Conservation (phyloP, 2,888 invertebrate genomes). For the Chouioia cunea region DNA sequence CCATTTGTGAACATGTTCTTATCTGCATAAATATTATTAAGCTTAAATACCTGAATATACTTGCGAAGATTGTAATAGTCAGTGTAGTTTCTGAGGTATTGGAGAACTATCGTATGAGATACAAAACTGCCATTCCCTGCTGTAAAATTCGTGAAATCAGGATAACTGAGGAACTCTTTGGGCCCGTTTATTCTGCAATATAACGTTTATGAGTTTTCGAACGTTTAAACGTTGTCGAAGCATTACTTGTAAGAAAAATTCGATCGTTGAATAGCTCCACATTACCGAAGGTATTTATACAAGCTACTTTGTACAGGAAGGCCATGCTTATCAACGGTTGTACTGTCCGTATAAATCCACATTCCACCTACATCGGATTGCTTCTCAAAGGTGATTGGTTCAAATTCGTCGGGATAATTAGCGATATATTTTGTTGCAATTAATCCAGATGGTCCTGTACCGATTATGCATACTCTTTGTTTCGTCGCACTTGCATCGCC, state of each 20-base stretch:
- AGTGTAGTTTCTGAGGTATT: slow-evolving; percentile 78
- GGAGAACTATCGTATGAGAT: slow-evolving; percentile 75
- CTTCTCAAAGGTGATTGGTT: slow-evolving; percentile 79
- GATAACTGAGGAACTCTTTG: slow-evolving; percentile 84
- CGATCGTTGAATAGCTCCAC: too few relatives aligned
- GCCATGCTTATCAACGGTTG: slow-evolving; percentile 76
- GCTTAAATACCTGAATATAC: slow-evolving; percentile 74
- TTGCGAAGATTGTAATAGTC: slow-evolving; percentile 74
- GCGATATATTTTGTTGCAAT: slow-evolving; percentile 75
- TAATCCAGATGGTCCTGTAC: slow-evolving; percentile 83
- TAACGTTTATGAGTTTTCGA: neutral
- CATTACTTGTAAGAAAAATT: too few relatives aligned
- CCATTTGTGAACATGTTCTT: neutral
- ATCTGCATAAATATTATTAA: neutral
- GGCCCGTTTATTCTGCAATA: slow-evolving; percentile 80
- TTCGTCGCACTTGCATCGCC: too few relatives aligned
- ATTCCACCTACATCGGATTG: slow-evolving; percentile 80
- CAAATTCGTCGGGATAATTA: slow-evolving; percentile 68
- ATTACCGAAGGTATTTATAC: slow-evolving; percentile 80
- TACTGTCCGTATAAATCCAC: slow-evolving; percentile 81
- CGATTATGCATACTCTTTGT: slow-evolving; percentile 74
- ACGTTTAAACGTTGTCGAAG: neutral
- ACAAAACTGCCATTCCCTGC: slow-evolving; percentile 75
- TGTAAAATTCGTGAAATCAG: slow-evolving; percentile 75
- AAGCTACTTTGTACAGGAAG: slow-evolving; percentile 82